Evolutionary conservation across 37 sponge, comb jelly and placozoan genomes (phyloP).

Genomic region (Corticium candelabrum): DNA sequence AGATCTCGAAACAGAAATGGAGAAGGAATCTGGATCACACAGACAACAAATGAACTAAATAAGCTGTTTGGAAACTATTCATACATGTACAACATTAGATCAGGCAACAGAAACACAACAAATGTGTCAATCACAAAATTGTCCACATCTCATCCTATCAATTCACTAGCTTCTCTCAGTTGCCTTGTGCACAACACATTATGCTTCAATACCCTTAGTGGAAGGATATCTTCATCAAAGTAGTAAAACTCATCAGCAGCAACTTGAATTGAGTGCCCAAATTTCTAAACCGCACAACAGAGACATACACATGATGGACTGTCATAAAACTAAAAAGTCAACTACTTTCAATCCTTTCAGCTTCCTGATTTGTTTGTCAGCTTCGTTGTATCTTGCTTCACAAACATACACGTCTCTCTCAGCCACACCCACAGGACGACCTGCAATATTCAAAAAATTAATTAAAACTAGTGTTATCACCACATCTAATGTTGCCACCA

Average conservation of each 20-base stretch:
- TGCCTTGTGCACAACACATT: background rate
- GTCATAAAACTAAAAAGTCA: background rate
- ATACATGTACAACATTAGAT: too few relatives aligned
- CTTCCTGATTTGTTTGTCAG: constrained; percentile 56
- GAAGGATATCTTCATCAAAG: constrained; percentile 45
- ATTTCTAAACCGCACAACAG: constrained; percentile 15
- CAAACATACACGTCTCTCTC: constrained; percentile 76
- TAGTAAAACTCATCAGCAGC: constrained; percentile 46
- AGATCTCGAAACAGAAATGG: too few relatives aligned
- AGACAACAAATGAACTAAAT: too few relatives aligned
- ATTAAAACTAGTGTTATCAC: background rate
- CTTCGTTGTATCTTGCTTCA: constrained; percentile 70
- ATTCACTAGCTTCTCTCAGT: too few relatives aligned
- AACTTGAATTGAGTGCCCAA: constrained; percentile 14
- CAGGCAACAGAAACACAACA: too few relatives aligned
- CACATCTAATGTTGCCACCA: background rate
- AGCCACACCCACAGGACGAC: constrained; percentile 44
- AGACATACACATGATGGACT: background rate
- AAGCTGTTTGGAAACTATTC: too few relatives aligned
- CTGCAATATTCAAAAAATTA: constrained; percentile 25
- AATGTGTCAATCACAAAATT: too few relatives aligned
- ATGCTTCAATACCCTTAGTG: constrained; percentile 27
- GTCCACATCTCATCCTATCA: too few relatives aligned
- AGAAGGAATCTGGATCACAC: too few relatives aligned
- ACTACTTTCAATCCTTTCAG: constrained; percentile 54